phyloP scores from a whole-genome alignment of 2,888 invertebrate species.

The Bruchidius siliquastri region DNA sequence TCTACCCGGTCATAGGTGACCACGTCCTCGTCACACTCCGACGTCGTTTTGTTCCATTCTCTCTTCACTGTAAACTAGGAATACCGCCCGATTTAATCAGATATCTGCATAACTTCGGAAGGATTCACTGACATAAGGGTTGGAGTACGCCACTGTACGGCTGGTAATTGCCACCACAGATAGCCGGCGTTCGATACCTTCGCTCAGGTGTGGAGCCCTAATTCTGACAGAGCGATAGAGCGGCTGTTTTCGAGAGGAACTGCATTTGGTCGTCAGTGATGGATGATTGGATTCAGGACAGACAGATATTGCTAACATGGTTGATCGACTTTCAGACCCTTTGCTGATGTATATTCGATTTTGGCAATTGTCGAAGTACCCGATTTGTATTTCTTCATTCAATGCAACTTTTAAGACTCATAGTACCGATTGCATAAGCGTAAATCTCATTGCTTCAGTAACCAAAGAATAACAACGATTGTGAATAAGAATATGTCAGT shows the following conservation, averaged over 20 bases:
- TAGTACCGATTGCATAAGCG: too few species aligned
- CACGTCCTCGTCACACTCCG: too few species aligned
- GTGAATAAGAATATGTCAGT: too few species aligned
- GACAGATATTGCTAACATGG: not conserved
- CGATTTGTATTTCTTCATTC: not conserved
- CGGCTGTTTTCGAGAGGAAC: not conserved
- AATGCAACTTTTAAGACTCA: too few species aligned
- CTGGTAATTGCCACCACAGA: not conserved
- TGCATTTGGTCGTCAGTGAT: not conserved
- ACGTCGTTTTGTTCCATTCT: too few species aligned
- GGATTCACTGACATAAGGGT: not conserved
- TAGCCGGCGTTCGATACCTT: not conserved
- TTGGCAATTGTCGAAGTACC: not conserved
- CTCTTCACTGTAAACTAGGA: too few species aligned
- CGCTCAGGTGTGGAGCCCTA: not conserved
- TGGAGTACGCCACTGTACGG: not conserved
- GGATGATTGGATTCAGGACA: not conserved
- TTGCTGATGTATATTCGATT: not conserved
- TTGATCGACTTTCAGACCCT: not conserved
- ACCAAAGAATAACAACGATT: too few species aligned
- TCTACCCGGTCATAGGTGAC: too few species aligned
- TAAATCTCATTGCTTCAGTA: too few species aligned
- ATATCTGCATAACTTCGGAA: too few species aligned
- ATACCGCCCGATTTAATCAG: too few species aligned
- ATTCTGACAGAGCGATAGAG: not conserved